Evolutionary conservation across 2,113 vertebrate species (phyloP), one percentile per base, ranked within the genome.

Genomic region (Psophia crepitans): DNA sequence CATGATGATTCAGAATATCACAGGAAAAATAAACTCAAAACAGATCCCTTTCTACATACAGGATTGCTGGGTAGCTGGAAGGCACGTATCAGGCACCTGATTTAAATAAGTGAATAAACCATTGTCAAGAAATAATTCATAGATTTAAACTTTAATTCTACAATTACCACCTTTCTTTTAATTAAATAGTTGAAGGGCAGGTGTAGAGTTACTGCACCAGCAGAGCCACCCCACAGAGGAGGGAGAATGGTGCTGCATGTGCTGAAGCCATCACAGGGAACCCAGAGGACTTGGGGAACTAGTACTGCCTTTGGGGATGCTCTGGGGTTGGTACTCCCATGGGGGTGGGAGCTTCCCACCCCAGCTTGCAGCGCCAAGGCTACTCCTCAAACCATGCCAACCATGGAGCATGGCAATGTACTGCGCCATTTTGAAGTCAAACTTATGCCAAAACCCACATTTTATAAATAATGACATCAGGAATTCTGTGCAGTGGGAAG

Each of bases 181-280:
- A 58, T 58, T 68, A 64, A 87, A 58, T 19, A 41, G 21, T 35
- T 57, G 32, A 20, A 57, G 37, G 14, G 43, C 15, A 32, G 17
- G 44, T 19, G n/a, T 49, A 39, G 49, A 17, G 49, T 43, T 84
- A 33, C 54, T 2, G 2, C 30, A 24, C 33, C 54, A 35, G 41
- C 28, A 63, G 33, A 69, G 26, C 20, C 30, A 46, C 33, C 3
- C 6, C 15, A 18, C 0, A 5, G 64, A 56, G 41, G 20, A 91
- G 26, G 46, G n/a, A 56, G 33, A 0, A 0, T 23, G 33, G 32
- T 53, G 53, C 32, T 3, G 3, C 0, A 0, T 14, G 14, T 56
- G 66, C 43, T 64, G 43, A 41, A 60, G 39, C 33, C n/a, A 20
- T n/a, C 1, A 1, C 39, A 35, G 64, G 35, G 33, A 73, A 9